Evolutionary conservation across 2,113 vertebrate species (phyloP).

Genomic region (Protobothrops flavoviridis): DNA sequence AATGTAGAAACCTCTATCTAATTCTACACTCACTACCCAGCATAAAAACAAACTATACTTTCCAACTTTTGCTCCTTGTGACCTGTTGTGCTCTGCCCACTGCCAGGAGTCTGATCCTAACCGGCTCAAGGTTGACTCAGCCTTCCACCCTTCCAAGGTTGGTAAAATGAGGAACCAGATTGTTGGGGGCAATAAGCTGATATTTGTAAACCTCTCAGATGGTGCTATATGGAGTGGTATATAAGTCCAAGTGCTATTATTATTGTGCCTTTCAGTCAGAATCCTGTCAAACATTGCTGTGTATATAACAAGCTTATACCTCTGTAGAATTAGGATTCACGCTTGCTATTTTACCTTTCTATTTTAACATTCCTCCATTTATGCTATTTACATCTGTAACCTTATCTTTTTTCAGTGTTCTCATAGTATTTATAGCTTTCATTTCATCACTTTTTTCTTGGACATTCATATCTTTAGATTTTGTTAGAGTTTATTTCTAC

Average conservation of each 20-base stretch:
- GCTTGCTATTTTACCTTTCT: neutral
- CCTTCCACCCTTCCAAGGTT: neutral
- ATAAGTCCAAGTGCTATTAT: neutral
- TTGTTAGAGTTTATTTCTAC: neutral
- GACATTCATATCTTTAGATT: neutral
- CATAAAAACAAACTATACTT: neutral
- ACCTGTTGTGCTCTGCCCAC: neutral
- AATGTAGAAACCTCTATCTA: neutral
- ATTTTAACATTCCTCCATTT: neutral
- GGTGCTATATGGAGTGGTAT: neutral
- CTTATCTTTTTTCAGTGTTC: neutral
- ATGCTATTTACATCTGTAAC: neutral
- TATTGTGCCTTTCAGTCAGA: neutral
- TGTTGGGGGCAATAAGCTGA: neutral
- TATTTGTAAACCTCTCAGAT: neutral
- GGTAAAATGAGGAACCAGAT: neutral
- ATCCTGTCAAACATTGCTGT: neutral
- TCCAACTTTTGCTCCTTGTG: neutral
- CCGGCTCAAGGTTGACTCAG: neutral
- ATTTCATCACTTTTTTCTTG: neutral
- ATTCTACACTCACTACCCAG: neutral
- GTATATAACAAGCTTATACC: neutral
- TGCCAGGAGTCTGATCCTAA: neutral
- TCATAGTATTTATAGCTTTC: neutral
- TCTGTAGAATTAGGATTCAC: neutral